Evolutionary conservation across 2,797 vertebrate genomes (phyloP), one percentile per base, ranked within the genome.

Genomic region (Lagocephalus sceleratus): DNA sequence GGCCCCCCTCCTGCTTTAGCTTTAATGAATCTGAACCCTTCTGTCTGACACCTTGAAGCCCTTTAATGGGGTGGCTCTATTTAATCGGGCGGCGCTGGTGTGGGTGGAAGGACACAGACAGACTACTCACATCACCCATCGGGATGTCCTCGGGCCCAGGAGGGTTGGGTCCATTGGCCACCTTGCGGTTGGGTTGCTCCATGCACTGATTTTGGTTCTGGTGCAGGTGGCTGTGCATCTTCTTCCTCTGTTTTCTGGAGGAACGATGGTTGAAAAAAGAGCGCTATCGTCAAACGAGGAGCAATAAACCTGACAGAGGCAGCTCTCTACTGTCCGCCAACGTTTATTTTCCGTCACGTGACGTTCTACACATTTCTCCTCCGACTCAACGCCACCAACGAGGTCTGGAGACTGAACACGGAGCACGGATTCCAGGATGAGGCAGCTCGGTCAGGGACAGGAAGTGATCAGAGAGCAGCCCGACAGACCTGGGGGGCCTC

Each of bases 151-250:
- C 95, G 0, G 93, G 92, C 50, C 86, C 83, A 0, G 84, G 95
- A 80, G 92, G 94, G 86, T 94, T 95, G 64, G 95, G 95, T 50
- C 95, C 94, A 0, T 97, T 98, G 0, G 91, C 88, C 76, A 97
- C 73, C 70, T 85, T 94, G 63, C 90, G 90, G 88, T 94, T 96
- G 56, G 95, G 94, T 76, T 94, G 95, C 69, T 96, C 94, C 51
- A 92, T 89, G 72, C 93, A 97, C 93, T 94, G 95, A 63, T 92
- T 97, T 87, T 97, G 95, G 82, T 94, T 97, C 87, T 98, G 95
- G 74, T 94, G 90, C 47, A 97, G 85, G 75, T 98, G 95, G 69
- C 87, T 94, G 55, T 98, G 94, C 93, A 97, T 94, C 81, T 95
- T 94, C 82, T 94, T 96, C 68, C 95, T 92, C 79, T 94, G 94